Base-by-base conservation (phyloP, 2,113 vertebrate genomes). In the Python bivittatus region DNA sequence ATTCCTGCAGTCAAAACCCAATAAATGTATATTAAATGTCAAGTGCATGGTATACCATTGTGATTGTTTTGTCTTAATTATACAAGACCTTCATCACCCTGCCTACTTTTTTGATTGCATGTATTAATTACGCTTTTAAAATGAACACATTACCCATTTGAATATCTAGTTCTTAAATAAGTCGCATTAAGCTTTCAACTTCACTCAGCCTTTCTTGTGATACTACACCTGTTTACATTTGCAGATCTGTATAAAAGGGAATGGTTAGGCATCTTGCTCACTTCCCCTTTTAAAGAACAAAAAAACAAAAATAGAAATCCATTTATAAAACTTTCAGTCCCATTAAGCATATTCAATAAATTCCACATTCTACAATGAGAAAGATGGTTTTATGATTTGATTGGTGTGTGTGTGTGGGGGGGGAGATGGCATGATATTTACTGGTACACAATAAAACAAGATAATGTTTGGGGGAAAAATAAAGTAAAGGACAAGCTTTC, bases 401-500 rank as follows among this genome's bases (percentile, higher is more conserved):
- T 93, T 9, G 72, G 72, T 79, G 72, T 22, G 22, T 3, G 20
- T n/a, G 68, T 13, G 13, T 68, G 68, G 54, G 20, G 54, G 11
- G 44, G 85, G 96, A 0, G 92, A 96, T 97, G 95, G 94, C 96
- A 96, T 96, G 97, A 98, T 98, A 98, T 98, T 98, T 98, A 98
- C 97, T 97, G 96, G 97, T 97, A 96, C 96, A 97, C 97, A 98
- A 98, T 98, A 98, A 98, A 98, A 98, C 97, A 98, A 97, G 98
- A 98, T 98, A 98, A 98, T 97, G 97, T 98, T 98, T 97, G 95
- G 97, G 97, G 97, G 95, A 97, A 97, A 97, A 97, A 98, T 98
- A 98, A 98, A 98, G 98, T 97, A 97, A 98, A 98, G 99, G 98
- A 99, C 98, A 99, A 98, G 98, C 98, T 98, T 98, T 98, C 97